Evolutionary conservation across 1,140 invertebrate species (phyloP).

Genomic region (Aphaenogaster floridana): DNA sequence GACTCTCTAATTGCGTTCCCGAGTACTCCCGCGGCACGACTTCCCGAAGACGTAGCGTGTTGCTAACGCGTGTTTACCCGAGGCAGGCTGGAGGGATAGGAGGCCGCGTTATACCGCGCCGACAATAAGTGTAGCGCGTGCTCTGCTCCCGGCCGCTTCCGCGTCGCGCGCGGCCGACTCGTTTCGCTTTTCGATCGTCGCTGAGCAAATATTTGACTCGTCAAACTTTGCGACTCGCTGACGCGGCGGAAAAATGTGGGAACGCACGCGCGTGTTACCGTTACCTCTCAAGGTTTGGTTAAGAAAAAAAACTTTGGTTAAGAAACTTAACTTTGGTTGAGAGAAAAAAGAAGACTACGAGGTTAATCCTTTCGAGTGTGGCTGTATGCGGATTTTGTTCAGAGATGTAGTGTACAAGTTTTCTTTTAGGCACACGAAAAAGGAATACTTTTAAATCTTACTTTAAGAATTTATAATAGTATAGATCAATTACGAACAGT

Average conservation of each 20-base stretch:
- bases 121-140: constrained; percentile 72
- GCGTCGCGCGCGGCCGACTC: constrained; percentile 57
- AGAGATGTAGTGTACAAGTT: background rate
- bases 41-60: constrained; percentile 68
- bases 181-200: constrained; percentile 60
- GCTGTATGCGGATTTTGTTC: background rate
- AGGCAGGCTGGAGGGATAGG: constrained; percentile 54
- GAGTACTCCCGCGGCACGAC: constrained; percentile 73
- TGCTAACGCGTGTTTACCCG: constrained; percentile 71
- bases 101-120: constrained; percentile 65
- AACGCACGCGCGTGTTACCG: constrained; percentile 40
- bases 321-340: background rate
- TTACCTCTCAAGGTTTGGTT: constrained; percentile 35
- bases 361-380: background rate
- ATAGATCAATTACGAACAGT: background rate
- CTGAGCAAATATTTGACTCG: constrained; percentile 68
- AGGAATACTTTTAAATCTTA: background rate
- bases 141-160: constrained; percentile 61
- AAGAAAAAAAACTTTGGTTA: background rate
- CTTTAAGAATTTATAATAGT: background rate
- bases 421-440: background rate
- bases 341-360: background rate
- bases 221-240: constrained; percentile 27
- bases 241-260: constrained; percentile 23
- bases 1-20: constrained; percentile 79